Conservation (phyloP, 2,113 vertebrate species). For the Pholis gunnellus region DNA sequence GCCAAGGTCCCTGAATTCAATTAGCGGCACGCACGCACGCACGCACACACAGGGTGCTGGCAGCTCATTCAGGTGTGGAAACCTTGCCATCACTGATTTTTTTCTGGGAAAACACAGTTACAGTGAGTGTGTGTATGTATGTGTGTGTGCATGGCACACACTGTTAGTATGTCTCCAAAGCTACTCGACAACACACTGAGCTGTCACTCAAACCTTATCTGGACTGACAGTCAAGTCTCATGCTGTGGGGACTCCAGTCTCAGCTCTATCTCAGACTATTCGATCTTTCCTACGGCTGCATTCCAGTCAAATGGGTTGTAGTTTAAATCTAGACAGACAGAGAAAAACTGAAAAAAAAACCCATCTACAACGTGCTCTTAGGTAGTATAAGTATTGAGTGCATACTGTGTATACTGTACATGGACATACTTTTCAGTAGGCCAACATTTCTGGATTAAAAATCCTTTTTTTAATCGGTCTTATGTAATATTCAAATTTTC, state of each 20-base stretch:
- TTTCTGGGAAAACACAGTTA: slow-evolving; percentile 8
- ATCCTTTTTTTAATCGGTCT: too few species aligned
- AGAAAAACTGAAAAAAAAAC: not conserved
- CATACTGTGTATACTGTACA: too few species aligned
- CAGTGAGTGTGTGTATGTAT: not conserved
- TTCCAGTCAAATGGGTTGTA: not conserved
- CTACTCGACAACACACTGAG: slow-evolving; percentile 28
- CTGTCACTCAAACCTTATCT: slow-evolving; percentile 39
- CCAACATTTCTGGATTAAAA: too few species aligned
- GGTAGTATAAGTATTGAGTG: too few species aligned
- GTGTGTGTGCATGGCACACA: not conserved
- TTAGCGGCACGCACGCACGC: slow-evolving; percentile 38
- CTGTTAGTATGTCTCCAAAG: slow-evolving; percentile 27
- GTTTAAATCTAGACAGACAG: not conserved
- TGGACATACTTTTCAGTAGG: too few species aligned
- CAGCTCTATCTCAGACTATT: not conserved
- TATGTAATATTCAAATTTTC: too few species aligned
- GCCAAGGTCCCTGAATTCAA: slow-evolving; percentile 66
- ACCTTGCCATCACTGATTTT: slow-evolving; percentile 39
- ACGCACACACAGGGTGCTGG: slow-evolving; percentile 6
- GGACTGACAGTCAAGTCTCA: slow-evolving; percentile 29
- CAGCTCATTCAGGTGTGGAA: slow-evolving; percentile 37
- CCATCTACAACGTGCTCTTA: too few species aligned
- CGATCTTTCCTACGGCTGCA: not conserved
- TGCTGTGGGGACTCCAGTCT: not conserved